Conservation (phyloP, 2,113 vertebrate genomes). For the Pterocles burchelli region DNA sequence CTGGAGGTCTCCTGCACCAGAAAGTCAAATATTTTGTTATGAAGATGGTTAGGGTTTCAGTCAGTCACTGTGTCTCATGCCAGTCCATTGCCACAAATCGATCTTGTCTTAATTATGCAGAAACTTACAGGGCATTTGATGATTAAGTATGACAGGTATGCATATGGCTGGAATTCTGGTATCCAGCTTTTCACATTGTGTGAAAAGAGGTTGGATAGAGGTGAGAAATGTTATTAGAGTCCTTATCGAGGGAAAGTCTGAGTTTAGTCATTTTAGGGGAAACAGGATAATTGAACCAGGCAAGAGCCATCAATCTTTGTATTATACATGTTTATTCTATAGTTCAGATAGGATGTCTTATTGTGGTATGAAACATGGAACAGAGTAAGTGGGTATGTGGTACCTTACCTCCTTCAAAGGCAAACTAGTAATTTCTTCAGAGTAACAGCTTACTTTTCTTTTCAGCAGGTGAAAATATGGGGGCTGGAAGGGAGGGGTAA, state of each 20-base stretch:
- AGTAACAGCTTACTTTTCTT: background rate
- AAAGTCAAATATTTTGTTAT: background rate
- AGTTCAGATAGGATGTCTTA: background rate
- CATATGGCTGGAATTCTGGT: background rate
- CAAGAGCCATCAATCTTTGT: background rate
- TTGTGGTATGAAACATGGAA: background rate
- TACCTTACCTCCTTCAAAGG: background rate
- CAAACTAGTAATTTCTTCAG: background rate
- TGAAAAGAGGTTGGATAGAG: background rate
- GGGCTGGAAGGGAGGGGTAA: background rate
- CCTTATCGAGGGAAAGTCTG: background rate
- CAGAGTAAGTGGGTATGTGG: accelerated
- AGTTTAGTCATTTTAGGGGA: background rate
- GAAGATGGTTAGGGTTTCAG: background rate
- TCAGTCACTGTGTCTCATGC: background rate
- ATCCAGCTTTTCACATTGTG: background rate
- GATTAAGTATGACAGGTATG: background rate
- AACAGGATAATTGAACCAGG: background rate
- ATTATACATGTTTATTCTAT: background rate
- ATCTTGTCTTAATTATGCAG: background rate
- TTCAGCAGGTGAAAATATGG: background rate
- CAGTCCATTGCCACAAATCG: background rate
- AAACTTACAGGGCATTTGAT: background rate
- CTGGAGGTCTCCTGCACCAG: background rate
- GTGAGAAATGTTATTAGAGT: background rate